A percentile compares a stretch with the other conserved stretches of the same genome.
phyloP scores from a whole-genome alignment of 2,888 invertebrate species.

The Gandaritis pyraliata region DNA sequence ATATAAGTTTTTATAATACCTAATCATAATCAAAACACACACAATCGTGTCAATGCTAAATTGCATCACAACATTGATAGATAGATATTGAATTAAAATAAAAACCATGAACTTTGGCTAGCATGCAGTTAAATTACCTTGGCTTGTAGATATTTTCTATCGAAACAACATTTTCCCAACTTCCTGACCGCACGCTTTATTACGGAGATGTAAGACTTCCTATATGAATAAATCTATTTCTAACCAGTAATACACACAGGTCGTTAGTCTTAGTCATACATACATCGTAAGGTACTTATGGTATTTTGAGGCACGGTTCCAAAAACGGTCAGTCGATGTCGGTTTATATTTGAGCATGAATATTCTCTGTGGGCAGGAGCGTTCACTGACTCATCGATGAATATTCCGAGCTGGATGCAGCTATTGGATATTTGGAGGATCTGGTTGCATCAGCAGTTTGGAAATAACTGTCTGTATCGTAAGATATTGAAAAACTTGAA shows the following conservation, averaged over 20 bases:
- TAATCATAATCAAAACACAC: constrained; percentile 19
- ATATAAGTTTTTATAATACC: no score
- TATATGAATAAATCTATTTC: constrained; percentile 25
- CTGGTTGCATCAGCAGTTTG: constrained; percentile 23
- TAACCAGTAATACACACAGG: constrained; percentile 17
- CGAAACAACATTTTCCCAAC: constrained; percentile 4
- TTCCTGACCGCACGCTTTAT: constrained; percentile 14
- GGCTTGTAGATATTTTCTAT: constrained; percentile 13
- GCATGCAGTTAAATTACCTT: constrained; percentile 12
- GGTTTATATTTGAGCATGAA: constrained; percentile 41
- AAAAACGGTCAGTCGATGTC: constrained; percentile 39
- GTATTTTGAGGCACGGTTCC: constrained; percentile 41
- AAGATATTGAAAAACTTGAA: constrained; percentile 6
- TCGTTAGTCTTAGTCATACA: constrained; percentile 43
- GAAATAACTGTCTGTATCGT: constrained; percentile 1
- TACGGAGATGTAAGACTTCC: constrained; percentile 16
- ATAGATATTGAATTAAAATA: constrained; percentile 20
- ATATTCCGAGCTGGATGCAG: constrained; percentile 27
- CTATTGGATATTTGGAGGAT: constrained; percentile 16
- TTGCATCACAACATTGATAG: constrained; percentile 38
- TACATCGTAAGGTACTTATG: constrained; percentile 32
- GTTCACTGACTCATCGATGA: constrained; percentile 44
- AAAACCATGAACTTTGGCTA: constrained; percentile 37
- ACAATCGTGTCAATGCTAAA: constrained; percentile 39
- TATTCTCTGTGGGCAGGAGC: constrained; percentile 34